Base-by-base conservation (phyloP, 2,113 vertebrate species). In the Cichladusa arquata region DNA sequence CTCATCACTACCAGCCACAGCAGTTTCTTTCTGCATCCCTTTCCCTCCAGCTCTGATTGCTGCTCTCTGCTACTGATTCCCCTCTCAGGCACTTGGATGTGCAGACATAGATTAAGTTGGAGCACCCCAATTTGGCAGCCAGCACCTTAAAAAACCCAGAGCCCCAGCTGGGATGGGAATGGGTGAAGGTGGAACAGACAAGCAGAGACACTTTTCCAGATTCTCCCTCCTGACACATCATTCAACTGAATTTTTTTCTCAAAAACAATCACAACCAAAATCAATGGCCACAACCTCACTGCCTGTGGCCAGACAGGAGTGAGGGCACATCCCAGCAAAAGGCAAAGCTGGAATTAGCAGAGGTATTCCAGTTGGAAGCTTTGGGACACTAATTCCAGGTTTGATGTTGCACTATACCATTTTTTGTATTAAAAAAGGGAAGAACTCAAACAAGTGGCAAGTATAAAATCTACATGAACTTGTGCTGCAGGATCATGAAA, bases 321-420 rank as follows among this genome's bases (percentile, higher is more conserved):
- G 3, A 48, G 50, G 57, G 25, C 54, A 76, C 44, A 28, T 9
- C 83, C 6, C 20, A 85, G 47, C 14, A 38, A 28, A 88, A 33
- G 34, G 15, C 9, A 56, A 65, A 76, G 45, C 4, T 86, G 24
- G 24, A 44, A 25, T 13, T 9, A 34, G 18, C 18, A 20, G 1
- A 60, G 56, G 3, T 50, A 29, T 40, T 23, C 20, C 53, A 58
- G 51, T 2, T n/a, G 8, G 31, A 11, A 38, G 31, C 38, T 44
- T 23, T 48, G 19, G 47, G 45, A 61, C 29, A 42, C 5, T 4
- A n/a, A 36, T n/a, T 67, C 22, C 28, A 73, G 47, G 23, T 11
- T 60, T 2, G 1, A 45, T 1, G 2, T 12, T 40, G 40, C 45
- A 48, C 23, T 3, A 0, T 12, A 23, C 12, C n/a, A 13, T 16